phyloP scores from a whole-genome alignment of 2,888 invertebrate genomes.

The Apotomis betuletana region DNA sequence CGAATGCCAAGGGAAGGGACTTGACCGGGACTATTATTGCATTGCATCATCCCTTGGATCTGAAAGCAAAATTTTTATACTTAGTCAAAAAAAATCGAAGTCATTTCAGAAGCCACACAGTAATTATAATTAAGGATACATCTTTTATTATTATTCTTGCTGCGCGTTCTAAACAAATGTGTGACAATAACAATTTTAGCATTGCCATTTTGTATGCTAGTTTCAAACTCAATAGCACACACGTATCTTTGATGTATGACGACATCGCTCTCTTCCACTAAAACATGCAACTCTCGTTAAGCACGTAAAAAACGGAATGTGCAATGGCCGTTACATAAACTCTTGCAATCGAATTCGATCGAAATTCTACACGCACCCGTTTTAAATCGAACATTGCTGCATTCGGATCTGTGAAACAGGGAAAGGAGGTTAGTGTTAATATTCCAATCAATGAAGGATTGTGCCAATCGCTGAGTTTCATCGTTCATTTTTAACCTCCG shows the following conservation, averaged over 20 bases:
- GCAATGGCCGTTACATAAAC: constrained; percentile 34
- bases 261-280: constrained; percentile 21
- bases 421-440: constrained; percentile 18
- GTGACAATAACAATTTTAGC: too few relatives aligned
- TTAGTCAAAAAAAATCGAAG: too few relatives aligned
- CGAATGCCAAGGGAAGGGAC: too few relatives aligned
- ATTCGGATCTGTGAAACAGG: constrained; percentile 20
- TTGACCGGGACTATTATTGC: too few relatives aligned
- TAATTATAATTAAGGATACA: too few relatives aligned
- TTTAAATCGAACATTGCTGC: constrained; percentile 26
- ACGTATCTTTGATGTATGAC: neutral
- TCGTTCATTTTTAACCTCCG: too few relatives aligned
- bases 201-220: neutral
- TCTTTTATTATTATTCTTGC: too few relatives aligned
- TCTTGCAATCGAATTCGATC: constrained; percentile 35
- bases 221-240: neutral
- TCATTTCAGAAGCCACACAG: too few relatives aligned
- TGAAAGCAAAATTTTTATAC: too few relatives aligned
- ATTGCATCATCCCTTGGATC: too few relatives aligned
- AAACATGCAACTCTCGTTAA: constrained; percentile 29
- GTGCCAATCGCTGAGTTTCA: neutral
- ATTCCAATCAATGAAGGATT: constrained; percentile 3
- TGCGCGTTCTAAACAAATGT: too few relatives aligned
- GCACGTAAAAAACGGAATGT: constrained; percentile 17
- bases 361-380: constrained; percentile 35